These are phyloP conservation scores for Myiotriccus ornatus DNA, from an alignment of 2,797 vertebrate species.

Conservation along the genomic window DNA sequence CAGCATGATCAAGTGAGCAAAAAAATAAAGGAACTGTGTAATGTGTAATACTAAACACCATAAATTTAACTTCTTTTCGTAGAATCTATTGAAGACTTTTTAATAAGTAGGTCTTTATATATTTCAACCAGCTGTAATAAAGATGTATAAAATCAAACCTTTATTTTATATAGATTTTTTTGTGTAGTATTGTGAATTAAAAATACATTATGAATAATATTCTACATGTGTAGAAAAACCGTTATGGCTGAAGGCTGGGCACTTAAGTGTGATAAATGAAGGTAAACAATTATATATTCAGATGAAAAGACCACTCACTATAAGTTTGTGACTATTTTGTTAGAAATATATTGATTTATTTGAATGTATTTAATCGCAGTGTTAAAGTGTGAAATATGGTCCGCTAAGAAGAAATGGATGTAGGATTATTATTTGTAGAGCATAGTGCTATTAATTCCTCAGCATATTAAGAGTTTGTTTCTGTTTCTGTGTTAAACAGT, in stretches of 20 bases:
- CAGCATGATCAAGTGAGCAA: conserved; percentile 77
- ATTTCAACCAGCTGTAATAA: conserved; percentile 67
- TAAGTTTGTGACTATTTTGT: not conserved
- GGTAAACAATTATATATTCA: not conserved
- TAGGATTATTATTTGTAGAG: not conserved
- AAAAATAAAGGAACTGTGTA: conserved; percentile 81
- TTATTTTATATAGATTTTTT: conserved; percentile 69
- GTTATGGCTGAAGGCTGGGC: conserved; percentile 58
- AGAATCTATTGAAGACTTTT: conserved; percentile 69
- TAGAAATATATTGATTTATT: conserved; percentile 33
- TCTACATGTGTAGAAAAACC: conserved; percentile 64
- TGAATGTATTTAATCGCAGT: conserved; percentile 17
- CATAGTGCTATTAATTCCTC: not conserved
- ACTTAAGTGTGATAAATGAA: conserved; percentile 31
- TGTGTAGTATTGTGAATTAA: conserved; percentile 53
- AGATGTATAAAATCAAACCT: conserved; percentile 67
- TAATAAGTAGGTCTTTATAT: conserved; percentile 68
- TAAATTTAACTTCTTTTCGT: conserved; percentile 76
- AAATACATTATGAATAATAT: conserved; percentile 68
- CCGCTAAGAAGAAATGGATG: not conserved
- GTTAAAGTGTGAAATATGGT: conserved; percentile 1
- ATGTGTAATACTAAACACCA: conserved; percentile 76
- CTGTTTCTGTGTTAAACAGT: not conserved
- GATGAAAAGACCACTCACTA: not conserved
- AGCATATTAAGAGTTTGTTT: not conserved